These are phyloP conservation scores for Candidula unifasciata DNA, from an alignment of 2,888 invertebrate species.

Conservation along the genomic window DNA sequence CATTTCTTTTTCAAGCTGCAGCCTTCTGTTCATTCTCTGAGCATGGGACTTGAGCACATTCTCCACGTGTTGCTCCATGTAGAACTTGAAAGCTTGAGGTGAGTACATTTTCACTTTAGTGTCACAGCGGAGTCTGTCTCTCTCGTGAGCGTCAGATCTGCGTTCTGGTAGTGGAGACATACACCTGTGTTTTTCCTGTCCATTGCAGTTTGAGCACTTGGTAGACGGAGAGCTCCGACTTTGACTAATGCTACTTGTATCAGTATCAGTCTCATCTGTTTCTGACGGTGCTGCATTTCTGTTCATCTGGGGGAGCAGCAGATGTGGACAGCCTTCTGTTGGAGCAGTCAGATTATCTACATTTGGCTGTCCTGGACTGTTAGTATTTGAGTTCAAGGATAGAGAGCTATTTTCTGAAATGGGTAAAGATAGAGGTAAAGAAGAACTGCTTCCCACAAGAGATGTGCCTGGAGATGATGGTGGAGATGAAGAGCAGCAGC, in stretches of 20 bases:
- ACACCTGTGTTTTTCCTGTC: conserved; percentile 70
- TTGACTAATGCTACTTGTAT: conserved; percentile 54
- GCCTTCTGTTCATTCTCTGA: conserved; percentile 90
- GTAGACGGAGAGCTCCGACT: conserved; percentile 57
- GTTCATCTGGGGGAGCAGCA: conserved; percentile 23
- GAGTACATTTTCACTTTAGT: conserved; percentile 92
- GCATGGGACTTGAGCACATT: conserved; percentile 96
- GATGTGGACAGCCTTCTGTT: conserved; percentile 3
- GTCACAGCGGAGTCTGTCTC: conserved; percentile 88
- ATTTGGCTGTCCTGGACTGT: conserved; percentile 52
- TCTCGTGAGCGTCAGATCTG: conserved; percentile 89
- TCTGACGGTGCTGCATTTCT: conserved; percentile 40
- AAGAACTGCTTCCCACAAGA: conserved; percentile 6
- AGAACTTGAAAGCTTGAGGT: conserved; percentile 97
- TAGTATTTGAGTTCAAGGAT: conserved; percentile 33
- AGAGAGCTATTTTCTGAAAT: conserved; percentile 9
- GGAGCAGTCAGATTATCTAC: not conserved
- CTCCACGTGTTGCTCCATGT: conserved; percentile 99
- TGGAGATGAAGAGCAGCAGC: conserved; percentile 47
- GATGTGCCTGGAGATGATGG: conserved; percentile 39
- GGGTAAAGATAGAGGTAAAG: not conserved
- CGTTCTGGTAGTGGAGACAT: conserved; percentile 94
- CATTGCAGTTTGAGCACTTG: conserved; percentile 40
- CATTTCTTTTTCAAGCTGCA: conserved; percentile 98
- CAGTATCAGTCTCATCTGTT: conserved; percentile 66